Base-by-base conservation (phyloP, 1,140 invertebrate genomes). In the Asobara japonica region DNA sequence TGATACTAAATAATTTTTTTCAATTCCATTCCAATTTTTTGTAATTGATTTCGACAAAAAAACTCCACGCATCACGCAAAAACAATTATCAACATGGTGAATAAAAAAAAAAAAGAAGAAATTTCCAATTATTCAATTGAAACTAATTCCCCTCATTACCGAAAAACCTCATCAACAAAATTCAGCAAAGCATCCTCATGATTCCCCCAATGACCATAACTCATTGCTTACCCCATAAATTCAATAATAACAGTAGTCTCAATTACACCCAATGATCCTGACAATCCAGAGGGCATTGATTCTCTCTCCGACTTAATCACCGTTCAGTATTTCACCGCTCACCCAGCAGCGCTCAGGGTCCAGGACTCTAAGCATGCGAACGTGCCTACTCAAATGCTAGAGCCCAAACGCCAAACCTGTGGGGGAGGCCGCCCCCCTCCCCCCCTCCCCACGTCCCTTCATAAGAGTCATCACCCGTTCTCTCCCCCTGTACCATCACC, bases 241-340 rank as follows among this genome's bases (percentile, higher is more conserved):
- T 41, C 22, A 27, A 31, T 84, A 85, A 85, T 86, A 86, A 83
- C 74, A 74, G 76, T 75, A 75, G 77, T 83, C 82, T 84, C 82
- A 81, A 83, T 83, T 83, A 82, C 79, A 82, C 18, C 33, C 77
- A 79, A 82, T 81, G 76, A 76, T 80, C 77, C 79, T 85, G 83
- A 69, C 64, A 69, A 73, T 33, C 16, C 68, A 62, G 33, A 67
- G n/a, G 64, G 78, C 77, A 78, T 80, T 78, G 79, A 75, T 82
- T 83, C 78, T 80, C 75, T 45, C 29, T 31, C 13, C 84, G 83
- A 82, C 84, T 87, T 87, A 86, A 87, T 87, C 84, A 84, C 80
- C 80, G 79, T 69, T 78, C 45, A 51, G 45, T 51, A 51, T 51
- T 51, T 51, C 45, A 20, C 45, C 22, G 51, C 22, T 45, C 41